Evolutionary conservation across 2,113 vertebrate species (phyloP).

Genomic region (Psilopsiagon aurifrons): DNA sequence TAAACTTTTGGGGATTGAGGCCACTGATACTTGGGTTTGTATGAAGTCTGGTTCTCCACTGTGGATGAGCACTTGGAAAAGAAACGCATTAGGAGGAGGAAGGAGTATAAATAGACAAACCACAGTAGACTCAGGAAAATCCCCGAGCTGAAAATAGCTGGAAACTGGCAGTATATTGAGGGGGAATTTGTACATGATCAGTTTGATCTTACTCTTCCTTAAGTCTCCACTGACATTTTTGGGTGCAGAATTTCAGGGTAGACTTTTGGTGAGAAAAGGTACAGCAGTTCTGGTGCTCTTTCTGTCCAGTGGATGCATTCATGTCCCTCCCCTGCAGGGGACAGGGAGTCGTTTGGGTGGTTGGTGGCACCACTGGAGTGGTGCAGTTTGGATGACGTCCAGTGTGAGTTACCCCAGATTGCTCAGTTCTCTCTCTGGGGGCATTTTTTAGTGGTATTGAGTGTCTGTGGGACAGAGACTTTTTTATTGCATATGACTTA

Average conservation of each 20-base stretch:
- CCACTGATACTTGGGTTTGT: background rate
- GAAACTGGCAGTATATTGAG: background rate
- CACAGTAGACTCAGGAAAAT: background rate
- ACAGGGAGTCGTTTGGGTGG: background rate
- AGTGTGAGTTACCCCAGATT: rapidly evolving
- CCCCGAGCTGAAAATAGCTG: background rate
- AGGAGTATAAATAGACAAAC: background rate
- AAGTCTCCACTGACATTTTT: background rate
- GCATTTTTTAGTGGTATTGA: background rate
- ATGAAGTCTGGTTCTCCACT: background rate
- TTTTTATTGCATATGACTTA: background rate
- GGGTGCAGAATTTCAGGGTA: background rate
- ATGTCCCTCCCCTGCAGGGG: background rate
- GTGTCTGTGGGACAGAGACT: background rate
- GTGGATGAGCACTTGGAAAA: background rate
- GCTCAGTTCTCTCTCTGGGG: background rate
- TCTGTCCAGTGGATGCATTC: rapidly evolving
- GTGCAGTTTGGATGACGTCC: background rate
- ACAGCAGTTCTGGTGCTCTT: background rate
- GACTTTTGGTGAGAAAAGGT: background rate
- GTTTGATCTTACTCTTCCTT: background rate
- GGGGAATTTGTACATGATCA: background rate
- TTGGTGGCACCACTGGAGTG: background rate
- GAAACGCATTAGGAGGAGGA: background rate
- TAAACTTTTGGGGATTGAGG: background rate